These are phyloP conservation scores for Drosophila pseudotalamancana DNA, from an alignment of 2,888 invertebrate genomes.

Conservation along the genomic window DNA sequence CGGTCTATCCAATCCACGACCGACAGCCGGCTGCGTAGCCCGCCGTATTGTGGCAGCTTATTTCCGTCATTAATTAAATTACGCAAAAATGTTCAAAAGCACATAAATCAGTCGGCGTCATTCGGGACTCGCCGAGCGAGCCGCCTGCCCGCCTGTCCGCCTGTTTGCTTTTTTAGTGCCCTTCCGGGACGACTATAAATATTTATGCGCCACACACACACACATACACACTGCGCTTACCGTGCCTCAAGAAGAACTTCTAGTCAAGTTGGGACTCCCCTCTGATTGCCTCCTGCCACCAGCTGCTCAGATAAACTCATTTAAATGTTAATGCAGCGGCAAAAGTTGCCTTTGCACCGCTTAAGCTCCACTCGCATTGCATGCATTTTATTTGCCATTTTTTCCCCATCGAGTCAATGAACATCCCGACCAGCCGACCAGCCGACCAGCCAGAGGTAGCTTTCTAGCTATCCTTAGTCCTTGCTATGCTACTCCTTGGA, in stretches of 20 bases:
- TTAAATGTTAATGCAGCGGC: conserved; percentile 77
- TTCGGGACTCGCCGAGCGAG: conserved; percentile 54
- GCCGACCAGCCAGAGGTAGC: conserved; percentile 11
- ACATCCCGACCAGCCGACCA: conserved; percentile 6
- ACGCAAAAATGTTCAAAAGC: conserved; percentile 79
- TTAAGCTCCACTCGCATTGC: conserved; percentile 43
- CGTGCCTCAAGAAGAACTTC: conserved; percentile 10
- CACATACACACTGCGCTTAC: too few relatives aligned
- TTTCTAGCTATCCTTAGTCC: conserved; percentile 2
- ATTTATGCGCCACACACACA: conserved; percentile 58
- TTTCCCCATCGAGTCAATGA: conserved; percentile 29
- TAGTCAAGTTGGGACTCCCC: conserved; percentile 5
- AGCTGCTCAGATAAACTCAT: conserved; percentile 70
- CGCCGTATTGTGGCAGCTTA: conserved; percentile 62
- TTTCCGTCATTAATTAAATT: conserved; percentile 80
- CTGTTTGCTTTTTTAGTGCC: conserved; percentile 55
- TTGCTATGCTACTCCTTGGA: conserved; percentile 20
- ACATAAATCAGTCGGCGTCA: conserved; percentile 77
- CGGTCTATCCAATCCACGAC: neutral
- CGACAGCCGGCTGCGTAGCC: conserved; percentile 41
- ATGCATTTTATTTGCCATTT: conserved; percentile 65
- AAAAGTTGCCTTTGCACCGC: conserved; percentile 42
- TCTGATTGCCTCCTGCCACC: conserved; percentile 12
- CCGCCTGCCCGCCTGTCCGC: conserved; percentile 37
- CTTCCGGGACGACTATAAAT: conserved; percentile 69